phyloP scores from a whole-genome alignment of 2,797 vertebrate species.

The Phoebastria nigripes region DNA sequence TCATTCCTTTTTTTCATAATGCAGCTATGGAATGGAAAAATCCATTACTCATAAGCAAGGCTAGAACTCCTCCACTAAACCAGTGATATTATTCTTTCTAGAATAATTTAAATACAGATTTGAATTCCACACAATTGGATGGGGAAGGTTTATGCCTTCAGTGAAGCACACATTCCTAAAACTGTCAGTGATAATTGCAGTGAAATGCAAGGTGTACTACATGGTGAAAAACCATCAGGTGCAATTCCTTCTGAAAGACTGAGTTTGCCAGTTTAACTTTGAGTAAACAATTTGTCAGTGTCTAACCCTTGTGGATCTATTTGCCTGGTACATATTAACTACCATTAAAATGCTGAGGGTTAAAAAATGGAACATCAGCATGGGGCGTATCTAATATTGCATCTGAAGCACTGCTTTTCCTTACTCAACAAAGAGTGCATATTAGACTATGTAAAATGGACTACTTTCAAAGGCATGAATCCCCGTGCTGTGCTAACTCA shows the following conservation, averaged over 20 bases:
- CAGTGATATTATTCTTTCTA: background rate
- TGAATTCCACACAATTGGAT: background rate
- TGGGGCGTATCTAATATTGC: background rate
- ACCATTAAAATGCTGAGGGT: background rate
- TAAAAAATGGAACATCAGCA: background rate
- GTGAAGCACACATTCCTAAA: background rate
- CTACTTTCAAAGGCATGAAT: background rate
- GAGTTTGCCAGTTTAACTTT: background rate
- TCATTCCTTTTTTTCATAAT: background rate
- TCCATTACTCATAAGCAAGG: background rate
- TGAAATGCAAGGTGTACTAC: background rate
- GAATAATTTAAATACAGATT: background rate
- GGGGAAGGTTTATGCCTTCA: background rate
- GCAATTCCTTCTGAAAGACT: background rate
- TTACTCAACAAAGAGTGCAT: background rate
- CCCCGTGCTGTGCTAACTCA: background rate
- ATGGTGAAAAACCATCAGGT: background rate
- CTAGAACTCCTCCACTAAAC: background rate
- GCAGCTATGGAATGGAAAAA: background rate
- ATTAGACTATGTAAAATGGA: background rate
- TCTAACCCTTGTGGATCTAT: background rate
- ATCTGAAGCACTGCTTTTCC: background rate
- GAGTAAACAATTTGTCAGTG: background rate
- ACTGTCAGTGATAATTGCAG: background rate
- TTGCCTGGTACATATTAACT: background rate